Evolutionary conservation across 1,140 invertebrate species (phyloP), one percentile per base, ranked within the genome.

Genomic region (Probaryconus sp.): DNA sequence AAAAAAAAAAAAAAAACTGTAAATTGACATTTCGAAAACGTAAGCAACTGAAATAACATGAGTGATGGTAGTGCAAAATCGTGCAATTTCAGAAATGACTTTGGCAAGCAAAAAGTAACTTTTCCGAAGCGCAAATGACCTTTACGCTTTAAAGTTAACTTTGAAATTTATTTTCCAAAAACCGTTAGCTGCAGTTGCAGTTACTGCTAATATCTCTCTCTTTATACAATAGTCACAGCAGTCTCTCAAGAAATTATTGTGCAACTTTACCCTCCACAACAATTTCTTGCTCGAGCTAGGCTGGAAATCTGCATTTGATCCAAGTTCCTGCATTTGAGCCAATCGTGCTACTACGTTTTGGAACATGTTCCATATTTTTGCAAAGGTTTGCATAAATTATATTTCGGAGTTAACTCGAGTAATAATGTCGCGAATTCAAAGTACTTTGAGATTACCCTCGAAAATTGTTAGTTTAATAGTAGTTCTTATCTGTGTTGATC

Each of bases 301-400:
- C 58, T 51, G 20, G n/a, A 75, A 75, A 69, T 63, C 56, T 75
- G 56, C 64, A 69, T 75, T 75, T 75, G 64, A 74, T 73, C 33
- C 58, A 63, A 71, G 50, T 63, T 50, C 33, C 50, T 63, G 51
- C 50, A 56, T 56, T 63, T 50, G 58, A 42, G 48, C 50, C 20
- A 63, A 56, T 71, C 50, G 50, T 17, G 30, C 30, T 14, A n/a
- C n/a, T n/a, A 17, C 48, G 24, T 71, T 56, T 56, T 56, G 67
- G 9, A 63, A 50, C 50, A 50, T 56, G 58, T 63, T 38, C 48
- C 55, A 55, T 69, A 60, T 69, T 69, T 69, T 69, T 69, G 47
- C 28, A 45, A 69, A 69, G 55, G 65, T 60, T 69, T 61, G 67
- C 64, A 68, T 60, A 43, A 58, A 60, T 61, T 61, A 63, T 70